Conservation (phyloP, 2,888 invertebrate genomes). For the Neoitamus cyanurus region DNA sequence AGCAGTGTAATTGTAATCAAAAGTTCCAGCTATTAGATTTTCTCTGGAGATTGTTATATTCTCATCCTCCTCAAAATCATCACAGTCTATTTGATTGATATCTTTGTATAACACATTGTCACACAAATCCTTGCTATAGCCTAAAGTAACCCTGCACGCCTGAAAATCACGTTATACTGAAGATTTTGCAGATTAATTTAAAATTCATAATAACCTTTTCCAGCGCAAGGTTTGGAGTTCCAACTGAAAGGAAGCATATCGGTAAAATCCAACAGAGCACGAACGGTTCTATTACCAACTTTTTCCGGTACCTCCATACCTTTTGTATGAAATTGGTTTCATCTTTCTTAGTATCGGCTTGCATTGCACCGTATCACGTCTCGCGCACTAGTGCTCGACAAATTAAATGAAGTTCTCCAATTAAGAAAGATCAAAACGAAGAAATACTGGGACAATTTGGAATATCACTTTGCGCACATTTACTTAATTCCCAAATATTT, state of each 20-base stretch:
- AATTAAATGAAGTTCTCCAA: background rate
- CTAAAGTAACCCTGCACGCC: slow-evolving; percentile 64
- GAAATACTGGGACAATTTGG: background rate
- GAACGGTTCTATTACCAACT: slow-evolving; percentile 63
- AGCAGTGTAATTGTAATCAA: slow-evolving; percentile 61
- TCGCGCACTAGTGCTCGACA: background rate
- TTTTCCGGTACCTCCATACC: slow-evolving; percentile 61
- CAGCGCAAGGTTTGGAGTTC: slow-evolving; percentile 63
- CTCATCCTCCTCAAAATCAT: slow-evolving; percentile 46
- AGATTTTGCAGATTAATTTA: background rate
- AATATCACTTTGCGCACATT: background rate
- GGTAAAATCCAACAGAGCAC: slow-evolving; percentile 59
- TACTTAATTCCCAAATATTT: background rate
- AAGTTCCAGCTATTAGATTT: background rate
- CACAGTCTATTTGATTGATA: slow-evolving; percentile 61
- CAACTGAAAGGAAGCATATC: slow-evolving; percentile 55
- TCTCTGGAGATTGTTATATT: background rate
- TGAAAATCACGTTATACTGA: slow-evolving; percentile 43
- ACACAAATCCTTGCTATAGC: slow-evolving; percentile 61
- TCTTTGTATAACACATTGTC: slow-evolving; percentile 62
- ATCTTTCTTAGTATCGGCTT: slow-evolving; percentile 50
- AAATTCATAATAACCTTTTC: slow-evolving; percentile 58
- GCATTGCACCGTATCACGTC: background rate
- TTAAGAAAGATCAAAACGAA: background rate
- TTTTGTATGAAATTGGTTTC: slow-evolving; percentile 60